These are phyloP conservation scores for Phalera bucephala DNA, from an alignment of 2,888 invertebrate species.

Conservation along the genomic window DNA sequence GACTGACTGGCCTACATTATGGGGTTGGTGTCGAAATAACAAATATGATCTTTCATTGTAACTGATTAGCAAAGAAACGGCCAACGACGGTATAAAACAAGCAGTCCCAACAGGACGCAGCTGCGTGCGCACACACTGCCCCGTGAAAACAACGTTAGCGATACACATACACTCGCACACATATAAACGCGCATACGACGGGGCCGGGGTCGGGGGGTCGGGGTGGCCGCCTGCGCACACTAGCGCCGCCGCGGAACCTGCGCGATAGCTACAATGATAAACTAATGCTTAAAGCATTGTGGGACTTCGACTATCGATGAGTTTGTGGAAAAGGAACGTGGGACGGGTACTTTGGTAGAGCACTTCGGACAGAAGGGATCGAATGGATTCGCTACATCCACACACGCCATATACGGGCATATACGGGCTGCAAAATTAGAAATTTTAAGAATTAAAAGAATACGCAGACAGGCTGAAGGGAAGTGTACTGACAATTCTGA, in stretches of 20 bases:
- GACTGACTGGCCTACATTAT: not conserved
- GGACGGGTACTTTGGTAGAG: constrained; percentile 35
- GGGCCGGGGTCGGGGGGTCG: not conserved
- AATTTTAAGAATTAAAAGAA: no score
- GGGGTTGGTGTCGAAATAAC: not conserved
- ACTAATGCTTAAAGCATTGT: no score
- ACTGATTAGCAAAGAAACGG: not conserved
- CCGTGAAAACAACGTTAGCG: constrained; percentile 3
- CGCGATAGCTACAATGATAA: no score
- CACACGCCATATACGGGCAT: not conserved
- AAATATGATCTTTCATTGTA: not conserved
- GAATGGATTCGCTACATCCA: not conserved
- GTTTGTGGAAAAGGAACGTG: constrained; percentile 4
- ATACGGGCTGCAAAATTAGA: not conserved
- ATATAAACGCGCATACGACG: constrained; percentile 1
- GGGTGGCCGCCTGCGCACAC: constrained; percentile 5
- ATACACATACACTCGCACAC: constrained; percentile 29
- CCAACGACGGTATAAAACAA: not conserved
- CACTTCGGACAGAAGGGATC: constrained; percentile 8
- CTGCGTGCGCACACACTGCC: not conserved
- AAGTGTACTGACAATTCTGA: not conserved
- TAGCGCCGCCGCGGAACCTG: constrained; percentile 28
- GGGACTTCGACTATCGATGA: constrained; percentile 17
- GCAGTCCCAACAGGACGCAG: not conserved
- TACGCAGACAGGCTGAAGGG: no score